Percentiles rank a stretch among this genome's conserved stretches.
Conservation (phyloP, 2,113 vertebrate genomes). For the Nestor notabilis region DNA sequence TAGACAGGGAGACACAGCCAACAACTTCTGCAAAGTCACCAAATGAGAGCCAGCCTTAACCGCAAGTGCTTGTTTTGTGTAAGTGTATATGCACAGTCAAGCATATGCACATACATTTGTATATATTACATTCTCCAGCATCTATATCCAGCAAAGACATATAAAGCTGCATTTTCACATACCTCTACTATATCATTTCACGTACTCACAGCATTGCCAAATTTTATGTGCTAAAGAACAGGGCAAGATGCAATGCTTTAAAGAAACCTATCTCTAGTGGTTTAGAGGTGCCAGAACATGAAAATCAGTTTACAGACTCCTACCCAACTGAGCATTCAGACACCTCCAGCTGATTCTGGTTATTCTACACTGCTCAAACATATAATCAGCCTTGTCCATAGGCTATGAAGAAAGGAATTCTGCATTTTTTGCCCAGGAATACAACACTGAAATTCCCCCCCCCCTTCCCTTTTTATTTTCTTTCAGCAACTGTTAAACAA, state of each 20-base stretch:
- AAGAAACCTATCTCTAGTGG: neutral
- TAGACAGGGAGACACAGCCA: neutral
- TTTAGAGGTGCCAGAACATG: neutral
- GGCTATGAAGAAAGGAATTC: neutral
- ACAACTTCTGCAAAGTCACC: neutral
- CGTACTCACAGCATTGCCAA: neutral
- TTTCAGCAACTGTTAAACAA: neutral
- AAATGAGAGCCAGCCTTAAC: neutral
- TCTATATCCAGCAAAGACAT: neutral
- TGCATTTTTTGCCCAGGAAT: neutral
- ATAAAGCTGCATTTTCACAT: neutral
- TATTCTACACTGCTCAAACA: neutral
- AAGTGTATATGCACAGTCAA: neutral
- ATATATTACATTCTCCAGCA: neutral
- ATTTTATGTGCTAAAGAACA: neutral
- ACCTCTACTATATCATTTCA: neutral
- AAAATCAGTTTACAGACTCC: neutral
- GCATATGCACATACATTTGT: neutral
- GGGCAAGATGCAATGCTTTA: neutral
- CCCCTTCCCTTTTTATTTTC: rapidly evolving
- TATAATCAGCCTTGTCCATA: neutral
- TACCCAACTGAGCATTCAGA: neutral
- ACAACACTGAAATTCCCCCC: neutral
- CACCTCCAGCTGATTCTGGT: neutral
- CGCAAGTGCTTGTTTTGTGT: neutral